A percentile compares a stretch with the other conserved stretches of the same genome.
Conservation (phyloP, 2,888 invertebrate species). For the Andrena hattorfiana region DNA sequence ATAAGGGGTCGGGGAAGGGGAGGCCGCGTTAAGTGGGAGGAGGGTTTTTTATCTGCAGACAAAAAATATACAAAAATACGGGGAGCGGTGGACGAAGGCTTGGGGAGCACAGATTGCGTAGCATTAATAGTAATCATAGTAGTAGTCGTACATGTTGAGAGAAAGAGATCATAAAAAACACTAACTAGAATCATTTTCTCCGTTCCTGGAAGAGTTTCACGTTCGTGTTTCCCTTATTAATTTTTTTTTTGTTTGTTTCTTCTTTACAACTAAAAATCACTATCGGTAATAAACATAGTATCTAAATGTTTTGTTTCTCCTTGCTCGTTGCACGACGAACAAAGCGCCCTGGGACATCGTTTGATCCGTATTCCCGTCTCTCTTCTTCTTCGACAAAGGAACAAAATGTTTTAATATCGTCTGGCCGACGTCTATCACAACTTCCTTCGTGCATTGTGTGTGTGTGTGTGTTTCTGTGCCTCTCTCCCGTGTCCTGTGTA, state of each 20-base stretch:
- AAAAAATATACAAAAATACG: conserved; percentile 72
- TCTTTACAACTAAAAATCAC: conserved; percentile 80
- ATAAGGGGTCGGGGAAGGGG: conserved; percentile 9
- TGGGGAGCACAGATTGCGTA: conserved; percentile 80
- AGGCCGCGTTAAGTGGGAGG: conserved; percentile 21
- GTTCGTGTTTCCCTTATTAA: conserved; percentile 60
- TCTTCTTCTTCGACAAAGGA: conserved; percentile 81
- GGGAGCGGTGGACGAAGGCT: conserved; percentile 3
- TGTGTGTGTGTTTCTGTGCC: conserved; percentile 10
- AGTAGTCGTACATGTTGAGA: conserved; percentile 82
- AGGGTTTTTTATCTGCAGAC: conserved; percentile 54
- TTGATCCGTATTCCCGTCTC: conserved; percentile 60
- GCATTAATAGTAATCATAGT: conserved; percentile 82
- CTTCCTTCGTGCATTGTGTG: conserved; percentile 75
- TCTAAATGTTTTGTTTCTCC: conserved; percentile 70
- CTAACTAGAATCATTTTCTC: conserved; percentile 84
- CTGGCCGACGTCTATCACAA: conserved; percentile 83
- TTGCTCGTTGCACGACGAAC: conserved; percentile 53
- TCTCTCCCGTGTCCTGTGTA: conserved; percentile 25
- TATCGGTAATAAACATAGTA: conserved; percentile 82
- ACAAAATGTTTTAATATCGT: conserved; percentile 80
- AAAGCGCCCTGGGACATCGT: conserved; percentile 61
- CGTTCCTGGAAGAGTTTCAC: conserved; percentile 79
- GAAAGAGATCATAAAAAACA: conserved; percentile 85
- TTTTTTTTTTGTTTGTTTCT: conserved; percentile 6